These are phyloP conservation scores for Gastrophryne carolinensis DNA, from an alignment of 2,797 vertebrate species.

Conservation along the genomic window DNA sequence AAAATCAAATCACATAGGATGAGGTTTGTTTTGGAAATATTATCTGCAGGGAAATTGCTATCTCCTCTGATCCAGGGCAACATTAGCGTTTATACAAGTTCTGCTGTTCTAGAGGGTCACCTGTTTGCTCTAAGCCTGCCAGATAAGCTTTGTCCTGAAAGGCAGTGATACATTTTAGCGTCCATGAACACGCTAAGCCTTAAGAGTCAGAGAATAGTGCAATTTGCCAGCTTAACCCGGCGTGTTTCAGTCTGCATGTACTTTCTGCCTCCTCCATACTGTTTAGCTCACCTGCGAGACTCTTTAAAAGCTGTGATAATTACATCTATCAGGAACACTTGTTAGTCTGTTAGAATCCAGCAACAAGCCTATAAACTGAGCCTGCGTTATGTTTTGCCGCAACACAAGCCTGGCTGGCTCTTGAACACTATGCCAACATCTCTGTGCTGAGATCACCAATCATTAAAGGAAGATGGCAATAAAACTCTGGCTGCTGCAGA, in stretches of 20 bases:
- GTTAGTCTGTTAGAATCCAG: slow-evolving; percentile 54
- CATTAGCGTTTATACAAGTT: no score
- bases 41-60: no score
- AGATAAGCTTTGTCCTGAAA: not conserved
- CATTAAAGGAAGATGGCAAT: slow-evolving; percentile 1
- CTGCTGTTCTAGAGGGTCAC: not conserved
- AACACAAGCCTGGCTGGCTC: slow-evolving; percentile 9
- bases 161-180: not conserved
- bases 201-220: not conserved
- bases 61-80: no score
- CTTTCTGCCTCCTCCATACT: slow-evolving; percentile 59
- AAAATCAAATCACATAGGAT: no score
- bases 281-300: slow-evolving; percentile 62
- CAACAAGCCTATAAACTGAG: slow-evolving; percentile 16
- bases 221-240: slow-evolving; percentile 1
- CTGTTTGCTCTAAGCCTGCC: not conserved
- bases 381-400: not conserved
- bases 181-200: slow-evolving; percentile 7
- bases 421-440: slow-evolving; percentile 14
- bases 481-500: slow-evolving; percentile 2
- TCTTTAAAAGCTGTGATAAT: slow-evolving; percentile 72
- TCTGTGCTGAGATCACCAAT: slow-evolving; percentile 1
- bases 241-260: slow-evolving; percentile 46
- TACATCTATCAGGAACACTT: slow-evolving; percentile 67
- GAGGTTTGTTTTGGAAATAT: no score